Evolutionary conservation across 2,888 invertebrate genomes (phyloP), one percentile per base, ranked within the genome.

Genomic region (Agonopterix arenella): DNA sequence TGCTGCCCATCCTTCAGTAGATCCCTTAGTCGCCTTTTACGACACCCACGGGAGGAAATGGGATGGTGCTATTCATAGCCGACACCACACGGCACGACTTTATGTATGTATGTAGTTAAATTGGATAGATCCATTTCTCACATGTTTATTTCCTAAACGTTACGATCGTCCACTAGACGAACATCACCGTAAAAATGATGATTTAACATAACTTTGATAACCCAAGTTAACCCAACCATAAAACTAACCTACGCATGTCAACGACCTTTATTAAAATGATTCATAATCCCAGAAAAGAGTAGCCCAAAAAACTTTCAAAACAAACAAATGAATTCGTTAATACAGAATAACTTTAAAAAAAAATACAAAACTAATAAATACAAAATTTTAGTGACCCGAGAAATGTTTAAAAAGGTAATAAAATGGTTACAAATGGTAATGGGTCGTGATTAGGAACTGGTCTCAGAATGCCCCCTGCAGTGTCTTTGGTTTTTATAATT

Each of bases 361-460:
- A 28, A 16, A 13, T 13, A 44, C 37, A 48, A 48, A 48, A 40
- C 38, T 11, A 48, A 28, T 45, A 44, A 48, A 44, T 48, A 48
- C 3, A 48, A 44, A 45, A 45, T n/a, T 48, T 47, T 28, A 48
- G 45, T 49, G 67, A 63, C 60, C 59, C 61, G 64, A 64, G 66
- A 64, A 70, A 69, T 64, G 40, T 28, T 45, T 45, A 28, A 16
- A 44, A 10, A 58, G 57, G 63, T 60, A 60, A 74, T 74, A 74
- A 74, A 74, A 74, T 67, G 58, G 63, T 71, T 72, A 74, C 64
- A 63, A 67, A 74, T 66, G 73, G 63, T 74, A 71, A 74, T 74
- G 60, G n/a, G 13, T 13, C 9, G 11, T 40, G 68, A 58, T 47
- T 50, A 51, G 62, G 59, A 48, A 40, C 48, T 28, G 10, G 48